Evolutionary conservation across 2,113 vertebrate genomes (phyloP), one percentile per base, ranked within the genome.

Genomic region (Aphyosemion australe): DNA sequence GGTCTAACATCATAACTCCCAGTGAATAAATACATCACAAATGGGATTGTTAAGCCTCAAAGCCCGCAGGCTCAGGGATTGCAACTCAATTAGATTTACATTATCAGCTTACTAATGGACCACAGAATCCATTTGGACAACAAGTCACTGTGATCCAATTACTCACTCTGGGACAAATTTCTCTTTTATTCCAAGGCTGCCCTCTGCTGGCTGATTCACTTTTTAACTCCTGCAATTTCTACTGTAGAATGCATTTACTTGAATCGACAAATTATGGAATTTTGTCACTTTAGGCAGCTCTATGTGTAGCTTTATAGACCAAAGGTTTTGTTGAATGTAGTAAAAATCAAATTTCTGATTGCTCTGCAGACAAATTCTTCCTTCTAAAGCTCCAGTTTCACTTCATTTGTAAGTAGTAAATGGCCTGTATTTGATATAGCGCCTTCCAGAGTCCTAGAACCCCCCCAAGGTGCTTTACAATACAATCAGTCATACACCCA

Each of bases 161-260:
- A 58, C 37, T 57, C 31, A 41, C 14, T 11, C 4, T 39, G 10
- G 32, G 12, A 8, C 14, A 43, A 14, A 4, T 8, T 43, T 18
- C 42, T 71, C 50, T 77, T 85, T 75, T 46, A 26, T 34, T 72
- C 42, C 76, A 76, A 85, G 80, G n/a, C 67, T 79, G 86, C 86
- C 87, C 86, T 84, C 90, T 91, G 74, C 78, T 91, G 90, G 73
- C 45, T 4, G 2, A 37, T 5, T 48, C 32, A 34, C 32, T 48
- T 19, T 37, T 37, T 37, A 1, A 37, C 34, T 37, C 6, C 1
- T 7, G 9, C 6, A 37, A 6, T 37, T 37, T 37, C 7, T 37
- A 8, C 6, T 37, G 34, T 8, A 10, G 9, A 37, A 37, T 1
- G 34, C 9, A 37, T 37, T 37, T 7, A 1, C 34, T 5, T 37